Percentiles rank a stretch among this genome's conserved stretches.
These are phyloP conservation scores for Penaeus vannamei DNA, from an alignment of 1,140 invertebrate genomes.

Conservation along the genomic window DNA sequence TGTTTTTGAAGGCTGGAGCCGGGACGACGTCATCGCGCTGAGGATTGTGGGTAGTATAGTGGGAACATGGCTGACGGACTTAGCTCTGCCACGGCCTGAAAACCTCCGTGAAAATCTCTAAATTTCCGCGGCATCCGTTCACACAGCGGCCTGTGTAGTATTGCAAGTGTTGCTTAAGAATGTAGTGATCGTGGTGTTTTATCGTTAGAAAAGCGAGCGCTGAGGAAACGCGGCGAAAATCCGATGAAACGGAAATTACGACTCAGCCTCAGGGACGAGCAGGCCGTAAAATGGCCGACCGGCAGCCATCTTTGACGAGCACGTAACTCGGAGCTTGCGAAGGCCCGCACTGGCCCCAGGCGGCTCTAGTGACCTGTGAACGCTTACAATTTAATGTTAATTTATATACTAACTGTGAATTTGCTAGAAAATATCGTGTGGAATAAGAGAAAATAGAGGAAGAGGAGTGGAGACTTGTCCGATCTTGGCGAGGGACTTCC, in stretches of 20 bases:
- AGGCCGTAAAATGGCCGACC: constrained; percentile 56
- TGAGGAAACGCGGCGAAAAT: constrained; percentile 1
- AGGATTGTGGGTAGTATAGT: constrained; percentile 60
- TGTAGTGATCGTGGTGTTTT: not conserved
- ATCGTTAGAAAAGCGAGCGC: not conserved
- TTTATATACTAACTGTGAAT: not conserved
- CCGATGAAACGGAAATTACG: constrained; percentile 16
- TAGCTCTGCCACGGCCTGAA: constrained; percentile 35
- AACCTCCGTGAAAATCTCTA: constrained; percentile 32
- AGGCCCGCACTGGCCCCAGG: not conserved
- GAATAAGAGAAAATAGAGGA: not conserved
- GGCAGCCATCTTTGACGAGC: constrained; percentile 62
- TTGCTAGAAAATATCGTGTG: not conserved
- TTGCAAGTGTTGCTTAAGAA: not conserved
- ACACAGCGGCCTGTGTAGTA: not conserved
- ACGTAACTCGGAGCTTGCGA: constrained; percentile 42
- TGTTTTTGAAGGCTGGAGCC: constrained; percentile 28
- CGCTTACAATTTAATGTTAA: too few species aligned
- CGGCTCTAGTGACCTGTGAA: not conserved
- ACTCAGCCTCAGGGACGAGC: constrained; percentile 2
- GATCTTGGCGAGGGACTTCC: not conserved
- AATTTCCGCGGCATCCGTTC: constrained; percentile 45
- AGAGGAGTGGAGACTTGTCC: not conserved
- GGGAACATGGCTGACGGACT: constrained; percentile 59
- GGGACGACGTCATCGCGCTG: constrained; percentile 51